phyloP scores from a whole-genome alignment of 2,888 invertebrate species.

The Netelia inedita region DNA sequence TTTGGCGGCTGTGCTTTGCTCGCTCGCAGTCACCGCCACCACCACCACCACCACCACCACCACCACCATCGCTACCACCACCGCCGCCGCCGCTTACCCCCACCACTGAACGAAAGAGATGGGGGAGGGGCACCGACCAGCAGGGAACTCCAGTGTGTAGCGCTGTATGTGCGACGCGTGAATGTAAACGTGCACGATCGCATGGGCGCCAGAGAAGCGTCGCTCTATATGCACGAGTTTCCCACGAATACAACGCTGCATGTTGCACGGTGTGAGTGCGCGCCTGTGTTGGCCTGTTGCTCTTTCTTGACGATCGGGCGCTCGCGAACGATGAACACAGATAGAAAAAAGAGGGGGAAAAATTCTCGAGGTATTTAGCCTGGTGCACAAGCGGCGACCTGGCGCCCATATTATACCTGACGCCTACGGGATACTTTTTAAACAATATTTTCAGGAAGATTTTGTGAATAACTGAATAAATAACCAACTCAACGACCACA shows the following conservation, averaged over 20 bases:
- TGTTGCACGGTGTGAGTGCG: too few species aligned
- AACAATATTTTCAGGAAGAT: constrained; percentile 15
- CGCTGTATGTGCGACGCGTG: constrained; percentile 29
- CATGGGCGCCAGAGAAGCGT: constrained; percentile 67
- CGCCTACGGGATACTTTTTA: constrained; percentile 16
- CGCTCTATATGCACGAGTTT: constrained; percentile 33
- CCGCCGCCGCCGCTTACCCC: constrained; percentile 57
- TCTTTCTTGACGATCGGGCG: constrained; percentile 76
- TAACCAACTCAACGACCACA: too few species aligned
- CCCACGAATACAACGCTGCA: constrained; percentile 49
- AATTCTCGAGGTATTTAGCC: constrained; percentile 63
- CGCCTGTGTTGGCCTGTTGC: constrained; percentile 73
- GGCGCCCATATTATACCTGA: constrained; percentile 22
- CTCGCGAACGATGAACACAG: constrained; percentile 54
- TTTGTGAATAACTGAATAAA: too few species aligned
- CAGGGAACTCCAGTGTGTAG: constrained; percentile 9
- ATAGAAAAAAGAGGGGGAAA: constrained; percentile 46
- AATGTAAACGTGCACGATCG: neutral
- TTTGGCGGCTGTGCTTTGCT: constrained; percentile 49
- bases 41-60: constrained; percentile 18
- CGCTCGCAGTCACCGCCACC: constrained; percentile 30
- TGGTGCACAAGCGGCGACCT: constrained; percentile 49
- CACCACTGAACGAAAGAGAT: constrained; percentile 60
- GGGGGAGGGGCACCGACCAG: constrained; percentile 54
- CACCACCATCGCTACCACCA: constrained; percentile 39